A percentile compares a stretch with the other conserved stretches of the same genome.
phyloP scores from a whole-genome alignment of 2,797 vertebrate genomes.

The Enteromius mattozi region DNA sequence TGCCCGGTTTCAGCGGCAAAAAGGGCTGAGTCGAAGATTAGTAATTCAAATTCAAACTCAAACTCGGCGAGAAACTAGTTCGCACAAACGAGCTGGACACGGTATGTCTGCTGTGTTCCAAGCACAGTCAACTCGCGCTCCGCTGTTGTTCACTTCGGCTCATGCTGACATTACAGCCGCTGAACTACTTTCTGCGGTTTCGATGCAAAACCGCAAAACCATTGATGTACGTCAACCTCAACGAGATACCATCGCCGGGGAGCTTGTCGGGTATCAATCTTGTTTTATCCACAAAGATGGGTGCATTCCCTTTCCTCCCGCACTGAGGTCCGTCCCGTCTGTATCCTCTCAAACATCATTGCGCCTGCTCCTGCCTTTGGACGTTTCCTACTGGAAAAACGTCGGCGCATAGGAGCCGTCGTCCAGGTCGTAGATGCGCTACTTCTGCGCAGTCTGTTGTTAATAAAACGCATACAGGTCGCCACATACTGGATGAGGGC shows the following conservation, averaged over 20 bases:
- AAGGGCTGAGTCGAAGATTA: background rate
- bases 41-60: background rate
- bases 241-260: background rate
- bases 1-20: background rate
- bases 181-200: conserved; percentile 33
- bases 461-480: conserved; percentile 21
- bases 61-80: conserved; percentile 31
- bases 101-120: conserved; percentile 57
- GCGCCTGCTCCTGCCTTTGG: conserved; percentile 67
- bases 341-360: conserved; percentile 61
- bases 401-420: conserved; percentile 38
- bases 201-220: background rate
- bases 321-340: conserved; percentile 67
- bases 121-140: conserved; percentile 53
- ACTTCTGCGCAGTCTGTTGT: conserved; percentile 46
- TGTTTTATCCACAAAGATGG: conserved; percentile 51
- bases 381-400: conserved; percentile 66
- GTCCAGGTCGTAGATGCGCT: conserved; percentile 50
- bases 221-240: background rate
- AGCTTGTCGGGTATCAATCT: conserved; percentile 26
- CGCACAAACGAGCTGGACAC: conserved; percentile 42
- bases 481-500: conserved; percentile 18
- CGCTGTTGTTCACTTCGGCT: conserved; percentile 67
- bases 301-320: conserved; percentile 55
- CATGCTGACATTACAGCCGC: conserved; percentile 54